Evolutionary conservation across 2,797 vertebrate genomes (phyloP).

Genomic region (Enteromius unitaeniatus): DNA sequence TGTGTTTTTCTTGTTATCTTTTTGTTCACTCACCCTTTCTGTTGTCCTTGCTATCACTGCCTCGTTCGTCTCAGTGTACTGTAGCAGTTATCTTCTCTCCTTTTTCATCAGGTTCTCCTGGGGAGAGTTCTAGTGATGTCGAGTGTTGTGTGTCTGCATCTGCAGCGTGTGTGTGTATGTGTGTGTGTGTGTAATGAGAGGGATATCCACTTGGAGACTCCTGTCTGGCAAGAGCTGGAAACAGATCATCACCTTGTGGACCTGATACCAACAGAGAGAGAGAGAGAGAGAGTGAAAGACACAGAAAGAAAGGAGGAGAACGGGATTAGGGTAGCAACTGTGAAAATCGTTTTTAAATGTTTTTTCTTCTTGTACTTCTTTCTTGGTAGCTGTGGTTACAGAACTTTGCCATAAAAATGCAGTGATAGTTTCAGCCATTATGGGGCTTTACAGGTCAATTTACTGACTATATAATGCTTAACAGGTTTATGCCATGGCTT

Average conservation of each 20-base stretch:
- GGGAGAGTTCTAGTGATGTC: conserved; percentile 36
- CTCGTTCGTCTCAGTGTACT: neutral
- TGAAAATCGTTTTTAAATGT: neutral
- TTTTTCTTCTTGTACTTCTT: neutral
- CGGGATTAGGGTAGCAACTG: neutral
- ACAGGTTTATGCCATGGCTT: neutral
- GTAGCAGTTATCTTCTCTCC: conserved; percentile 19
- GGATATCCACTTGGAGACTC: conserved; percentile 52
- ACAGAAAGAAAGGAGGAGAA: neutral
- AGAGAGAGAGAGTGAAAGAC: conserved; percentile 39
- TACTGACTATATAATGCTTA: neutral
- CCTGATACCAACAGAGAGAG: conserved; percentile 36
- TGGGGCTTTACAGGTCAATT: neutral
- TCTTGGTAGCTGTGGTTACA: neutral
- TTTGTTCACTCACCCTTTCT: conserved; percentile 6
- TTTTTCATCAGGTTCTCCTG: conserved; percentile 36
- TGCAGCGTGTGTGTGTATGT: neutral
- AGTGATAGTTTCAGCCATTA: neutral
- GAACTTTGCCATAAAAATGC: neutral
- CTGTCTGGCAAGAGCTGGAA: conserved; percentile 46
- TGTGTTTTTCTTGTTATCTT: neutral
- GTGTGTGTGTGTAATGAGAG: conserved; percentile 37
- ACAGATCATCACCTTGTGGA: conserved; percentile 48
- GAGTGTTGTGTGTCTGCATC: conserved; percentile 41
- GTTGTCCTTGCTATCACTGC: conserved; percentile 34